Base-by-base conservation (phyloP, 2,888 invertebrate genomes). In the Xylota segnis region DNA sequence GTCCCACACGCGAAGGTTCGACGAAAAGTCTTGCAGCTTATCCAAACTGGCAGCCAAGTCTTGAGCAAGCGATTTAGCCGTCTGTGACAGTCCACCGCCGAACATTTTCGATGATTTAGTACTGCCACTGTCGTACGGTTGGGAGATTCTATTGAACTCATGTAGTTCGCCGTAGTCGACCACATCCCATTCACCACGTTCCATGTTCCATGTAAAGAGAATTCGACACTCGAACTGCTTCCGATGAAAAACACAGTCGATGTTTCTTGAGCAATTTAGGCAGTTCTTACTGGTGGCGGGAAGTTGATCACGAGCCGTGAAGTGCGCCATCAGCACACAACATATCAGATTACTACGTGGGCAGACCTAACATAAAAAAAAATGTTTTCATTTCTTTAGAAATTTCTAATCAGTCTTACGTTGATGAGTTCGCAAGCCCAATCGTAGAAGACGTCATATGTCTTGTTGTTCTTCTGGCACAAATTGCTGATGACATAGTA, bases 191-290 rank as follows among this genome's bases (percentile, higher is more conserved):
- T 90, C 90, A 0, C 92, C 92, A 9, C 89, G 88, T 70, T 91
- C 90, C 90, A 92, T 92, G 66, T 92, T 92, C 92, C 92, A 92
- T 7, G 91, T 90, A 71, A 92, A 92, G 1, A 92, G 89, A 34
- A 92, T 91, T 2, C 91, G 91, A 68, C 92, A 92, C 71, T 92
- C 92, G 76, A 90, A 92, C 74, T 91, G 91, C 0, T 90, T 90
- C 0, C 91, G 90, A 88, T 92, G 92, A 56, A 91, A 91, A 2
- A 89, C 89, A 74, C 92, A 92, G 61, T 91, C 91, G 63, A 91
- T 88, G 59, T 88, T 89, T 2, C 90, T 89, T 7, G 90, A 89
- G 87, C 92, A 92, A 66, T 92, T 91, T 29, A 91, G 70, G 68
- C 92, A 92, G 74, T 90, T 90, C 3, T 89, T 89, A 5, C 88